Evolutionary conservation across 2,888 invertebrate genomes (phyloP).

Genomic region (Ptychoptera albimana): DNA sequence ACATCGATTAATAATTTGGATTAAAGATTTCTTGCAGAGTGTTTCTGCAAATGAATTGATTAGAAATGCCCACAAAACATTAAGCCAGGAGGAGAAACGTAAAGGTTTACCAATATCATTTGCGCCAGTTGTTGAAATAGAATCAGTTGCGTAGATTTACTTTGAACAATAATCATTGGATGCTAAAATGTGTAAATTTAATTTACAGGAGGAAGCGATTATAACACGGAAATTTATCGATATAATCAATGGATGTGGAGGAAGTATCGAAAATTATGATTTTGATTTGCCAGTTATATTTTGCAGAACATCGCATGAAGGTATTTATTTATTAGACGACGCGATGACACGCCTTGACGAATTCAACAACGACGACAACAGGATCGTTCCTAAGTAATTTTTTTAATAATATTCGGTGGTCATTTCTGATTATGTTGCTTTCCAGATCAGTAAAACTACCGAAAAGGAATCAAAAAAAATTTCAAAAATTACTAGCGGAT

Average conservation of each 20-base stretch:
- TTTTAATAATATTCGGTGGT: no score
- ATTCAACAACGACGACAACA: conserved; percentile 18
- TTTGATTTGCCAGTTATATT: conserved; percentile 34
- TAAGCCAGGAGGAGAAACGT: conserved; percentile 20
- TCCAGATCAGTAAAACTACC: neutral
- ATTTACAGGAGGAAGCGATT: no score
- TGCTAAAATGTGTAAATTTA: neutral
- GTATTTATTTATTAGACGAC: conserved; percentile 24
- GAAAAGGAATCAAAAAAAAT: neutral
- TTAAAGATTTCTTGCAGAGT: no score
- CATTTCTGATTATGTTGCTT: neutral
- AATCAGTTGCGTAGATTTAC: conserved; percentile 14
- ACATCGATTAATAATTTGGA: no score
- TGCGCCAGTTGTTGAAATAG: conserved; percentile 21
- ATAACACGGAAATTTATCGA: no score
- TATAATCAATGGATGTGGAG: conserved; percentile 30
- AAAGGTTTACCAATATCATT: conserved; percentile 20
- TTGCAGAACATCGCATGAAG: conserved; percentile 39
- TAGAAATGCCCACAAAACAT: conserved; percentile 8
- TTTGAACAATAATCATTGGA: neutral
- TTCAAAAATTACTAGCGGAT: conserved; percentile 10
- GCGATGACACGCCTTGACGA: conserved; percentile 17
- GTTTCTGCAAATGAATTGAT: no score
- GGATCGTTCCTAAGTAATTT: conserved; percentile 17
- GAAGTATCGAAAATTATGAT: conserved; percentile 24